Evolutionary conservation across 1,140 invertebrate genomes (phyloP).

Genomic region (Drosophila repletoides): DNA sequence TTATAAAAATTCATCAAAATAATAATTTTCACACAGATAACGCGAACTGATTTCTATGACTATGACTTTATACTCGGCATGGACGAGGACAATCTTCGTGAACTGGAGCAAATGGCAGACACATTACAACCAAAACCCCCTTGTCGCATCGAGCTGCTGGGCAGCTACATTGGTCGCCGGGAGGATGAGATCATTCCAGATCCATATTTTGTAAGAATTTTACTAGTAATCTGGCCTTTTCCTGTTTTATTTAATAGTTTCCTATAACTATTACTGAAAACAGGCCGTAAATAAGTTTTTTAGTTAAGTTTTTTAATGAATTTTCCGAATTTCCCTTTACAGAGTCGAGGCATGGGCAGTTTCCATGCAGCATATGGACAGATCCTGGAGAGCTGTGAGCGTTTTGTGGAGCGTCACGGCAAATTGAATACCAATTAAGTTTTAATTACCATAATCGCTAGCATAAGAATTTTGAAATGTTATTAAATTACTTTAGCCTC

Average conservation of each 20-base stretch:
- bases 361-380: conserved; percentile 58
- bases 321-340: conserved; percentile 5
- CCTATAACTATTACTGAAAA: too few relatives aligned
- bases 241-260: background rate
- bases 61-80: conserved; percentile 95
- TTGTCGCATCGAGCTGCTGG: conserved; percentile 89
- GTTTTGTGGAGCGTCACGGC: conserved; percentile 41
- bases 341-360: conserved; percentile 56
- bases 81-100: conserved; percentile 90
- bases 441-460: too few relatives aligned
- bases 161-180: conserved; percentile 89
- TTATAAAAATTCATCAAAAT: background rate
- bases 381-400: conserved; percentile 63
- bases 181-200: conserved; percentile 91
- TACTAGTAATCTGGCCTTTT: background rate
- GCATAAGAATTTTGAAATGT: too few relatives aligned
- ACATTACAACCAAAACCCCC: conserved; percentile 82
- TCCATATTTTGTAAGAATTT: conserved; percentile 91
- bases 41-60: conserved; percentile 87
- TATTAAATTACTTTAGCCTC: too few relatives aligned
- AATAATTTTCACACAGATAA: conserved; percentile 84
- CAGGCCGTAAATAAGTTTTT: too few relatives aligned
- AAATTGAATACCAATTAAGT: background rate
- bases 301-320: background rate
- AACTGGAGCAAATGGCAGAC: conserved; percentile 85